These are phyloP conservation scores for Cyprinodon diabolis DNA, from an alignment of 2,797 vertebrate genomes.

Conservation along the genomic window DNA sequence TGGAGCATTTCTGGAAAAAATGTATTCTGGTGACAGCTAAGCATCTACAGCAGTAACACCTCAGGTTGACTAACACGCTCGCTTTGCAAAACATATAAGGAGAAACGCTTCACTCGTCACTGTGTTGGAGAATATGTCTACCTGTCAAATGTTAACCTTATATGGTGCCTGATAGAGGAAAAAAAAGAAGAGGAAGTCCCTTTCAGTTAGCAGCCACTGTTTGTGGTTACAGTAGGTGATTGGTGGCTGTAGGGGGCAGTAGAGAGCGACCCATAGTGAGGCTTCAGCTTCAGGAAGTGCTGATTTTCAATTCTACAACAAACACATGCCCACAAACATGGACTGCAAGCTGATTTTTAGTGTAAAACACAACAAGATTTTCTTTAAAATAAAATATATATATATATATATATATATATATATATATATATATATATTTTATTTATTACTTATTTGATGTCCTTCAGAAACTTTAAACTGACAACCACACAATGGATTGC, in stretches of 20 bases:
- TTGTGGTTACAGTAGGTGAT: conserved; percentile 30
- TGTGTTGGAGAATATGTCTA: conserved; percentile 21
- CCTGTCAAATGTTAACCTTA: conserved; percentile 67
- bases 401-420: no score
- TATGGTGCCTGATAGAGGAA: conserved; percentile 59
- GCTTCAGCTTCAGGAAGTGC: conserved; percentile 46
- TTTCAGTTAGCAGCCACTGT: conserved; percentile 29
- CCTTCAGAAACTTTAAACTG: neutral
- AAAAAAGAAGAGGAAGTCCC: conserved; percentile 59
- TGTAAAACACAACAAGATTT: neutral
- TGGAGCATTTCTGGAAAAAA: conserved; percentile 33
- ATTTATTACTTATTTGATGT: no score
- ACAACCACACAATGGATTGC: neutral
- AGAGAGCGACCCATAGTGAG: conserved; percentile 46
- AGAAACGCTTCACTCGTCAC: conserved; percentile 20
- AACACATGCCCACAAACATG: conserved; percentile 10
- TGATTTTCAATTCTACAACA: conserved; percentile 49
- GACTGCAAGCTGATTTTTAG: neutral
- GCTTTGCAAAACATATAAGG: conserved; percentile 19
- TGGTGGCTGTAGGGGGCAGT: conserved; percentile 56
- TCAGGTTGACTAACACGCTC: conserved; percentile 37
- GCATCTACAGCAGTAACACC: conserved; percentile 25
- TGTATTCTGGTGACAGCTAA: conserved; percentile 40
- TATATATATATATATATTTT: no score
- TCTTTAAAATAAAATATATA: neutral